A percentile compares a stretch with the other conserved stretches of the same genome.
These are phyloP conservation scores for Trachelipus rathkii DNA, from an alignment of 1,140 invertebrate genomes.

Conservation along the genomic window DNA sequence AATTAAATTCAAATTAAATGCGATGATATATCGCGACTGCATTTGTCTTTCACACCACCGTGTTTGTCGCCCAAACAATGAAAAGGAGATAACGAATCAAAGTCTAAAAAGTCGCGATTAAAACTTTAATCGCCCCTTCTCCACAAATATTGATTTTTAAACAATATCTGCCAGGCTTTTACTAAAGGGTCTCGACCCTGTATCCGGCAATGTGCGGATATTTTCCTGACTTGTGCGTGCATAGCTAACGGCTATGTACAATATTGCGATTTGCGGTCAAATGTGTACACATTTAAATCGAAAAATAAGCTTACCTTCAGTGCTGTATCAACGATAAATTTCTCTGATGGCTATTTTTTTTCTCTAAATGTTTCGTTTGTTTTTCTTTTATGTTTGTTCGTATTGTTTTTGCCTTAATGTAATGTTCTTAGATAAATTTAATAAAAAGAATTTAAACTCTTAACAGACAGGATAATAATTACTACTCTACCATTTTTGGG, in stretches of 20 bases:
- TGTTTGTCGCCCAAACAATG: neutral
- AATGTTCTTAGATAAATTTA: no score
- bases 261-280: neutral
- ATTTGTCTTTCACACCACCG: conserved; percentile 3
- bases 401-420: no score
- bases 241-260: conserved; percentile 9
- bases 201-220: conserved; percentile 5
- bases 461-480: no score
- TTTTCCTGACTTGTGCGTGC: neutral
- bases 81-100: neutral
- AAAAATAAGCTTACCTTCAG: conserved; percentile 3
- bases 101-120: neutral
- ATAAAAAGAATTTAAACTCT: no score
- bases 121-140: neutral
- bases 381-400: no score
- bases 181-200: neutral
- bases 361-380: no score
- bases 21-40: conserved; percentile 5
- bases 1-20: neutral
- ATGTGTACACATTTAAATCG: conserved; percentile 11
- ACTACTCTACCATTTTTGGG: no score
- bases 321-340: conserved; percentile 1
- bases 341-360: no score
- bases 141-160: neutral
- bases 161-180: conserved; percentile 9